These are phyloP conservation scores for Channallabes apus DNA, from an alignment of 2,797 vertebrate species.

Conservation along the genomic window DNA sequence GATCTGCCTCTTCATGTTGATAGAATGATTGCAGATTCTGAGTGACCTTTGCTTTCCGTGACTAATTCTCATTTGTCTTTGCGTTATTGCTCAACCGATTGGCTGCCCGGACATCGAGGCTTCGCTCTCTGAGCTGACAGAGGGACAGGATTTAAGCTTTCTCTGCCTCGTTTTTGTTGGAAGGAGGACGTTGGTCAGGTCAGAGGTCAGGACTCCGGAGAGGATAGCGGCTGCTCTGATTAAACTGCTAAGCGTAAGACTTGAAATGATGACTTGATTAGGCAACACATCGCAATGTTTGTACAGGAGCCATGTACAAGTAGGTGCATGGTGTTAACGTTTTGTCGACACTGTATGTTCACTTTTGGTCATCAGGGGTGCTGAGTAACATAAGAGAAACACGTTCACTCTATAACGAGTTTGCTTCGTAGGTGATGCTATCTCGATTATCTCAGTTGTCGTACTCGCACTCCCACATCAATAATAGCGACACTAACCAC, in stretches of 20 bases:
- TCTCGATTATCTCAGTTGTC: too few species aligned
- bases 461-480: too few species aligned
- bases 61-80: constrained; percentile 64
- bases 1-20: constrained; percentile 66
- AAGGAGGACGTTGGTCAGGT: background rate
- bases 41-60: constrained; percentile 67
- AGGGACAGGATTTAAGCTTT: background rate
- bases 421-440: too few species aligned
- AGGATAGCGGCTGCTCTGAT: background rate
- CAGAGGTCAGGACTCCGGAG: background rate
- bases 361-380: too few species aligned
- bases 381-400: too few species aligned
- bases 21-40: constrained; percentile 57
- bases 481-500: too few species aligned
- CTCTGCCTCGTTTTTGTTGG: background rate
- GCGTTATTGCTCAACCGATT: constrained; percentile 60
- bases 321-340: too few species aligned
- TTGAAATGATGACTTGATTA: background rate
- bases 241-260: background rate
- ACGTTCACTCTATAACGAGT: too few species aligned
- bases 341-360: too few species aligned
- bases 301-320: background rate
- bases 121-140: background rate
- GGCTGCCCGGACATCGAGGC: constrained; percentile 24
- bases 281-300: background rate